Conservation (phyloP, 2,113 vertebrate genomes). For the Myrmecobius fasciatus region DNA sequence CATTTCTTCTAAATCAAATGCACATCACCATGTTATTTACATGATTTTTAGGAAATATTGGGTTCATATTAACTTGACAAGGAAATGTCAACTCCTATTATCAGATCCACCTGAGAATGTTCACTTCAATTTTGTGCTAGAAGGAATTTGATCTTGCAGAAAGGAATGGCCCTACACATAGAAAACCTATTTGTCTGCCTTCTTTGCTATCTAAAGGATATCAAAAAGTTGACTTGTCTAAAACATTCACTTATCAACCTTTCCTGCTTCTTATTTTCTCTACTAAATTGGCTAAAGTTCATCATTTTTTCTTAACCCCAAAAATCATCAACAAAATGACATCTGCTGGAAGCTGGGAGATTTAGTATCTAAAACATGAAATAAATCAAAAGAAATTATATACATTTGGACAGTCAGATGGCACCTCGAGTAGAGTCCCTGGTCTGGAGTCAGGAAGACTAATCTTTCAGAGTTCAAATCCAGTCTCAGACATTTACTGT, state of each 20-base stretch:
- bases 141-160: not conserved
- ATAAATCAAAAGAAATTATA: not conserved
- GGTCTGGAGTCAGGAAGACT: not conserved
- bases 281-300: not conserved
- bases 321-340: too few relatives aligned
- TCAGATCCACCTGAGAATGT: not conserved
- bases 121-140: not conserved
- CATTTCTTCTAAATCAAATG: not conserved
- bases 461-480: too few relatives aligned
- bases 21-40: not conserved
- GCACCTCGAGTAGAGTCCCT: not conserved
- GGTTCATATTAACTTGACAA: not conserved
- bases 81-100: not conserved
- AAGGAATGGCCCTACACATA: not conserved
- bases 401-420: not conserved
- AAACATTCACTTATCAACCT: not conserved
- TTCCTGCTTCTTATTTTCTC: not conserved
- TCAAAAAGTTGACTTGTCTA: not conserved
- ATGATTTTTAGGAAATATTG: not conserved
- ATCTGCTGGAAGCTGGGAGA: not conserved
- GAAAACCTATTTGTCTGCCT: not conserved
- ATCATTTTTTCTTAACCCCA: not conserved
- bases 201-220: not conserved
- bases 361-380: not conserved
- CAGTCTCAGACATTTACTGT: too few relatives aligned